Conservation (phyloP, 2,113 vertebrate species). For the Pygoscelis antarcticus region DNA sequence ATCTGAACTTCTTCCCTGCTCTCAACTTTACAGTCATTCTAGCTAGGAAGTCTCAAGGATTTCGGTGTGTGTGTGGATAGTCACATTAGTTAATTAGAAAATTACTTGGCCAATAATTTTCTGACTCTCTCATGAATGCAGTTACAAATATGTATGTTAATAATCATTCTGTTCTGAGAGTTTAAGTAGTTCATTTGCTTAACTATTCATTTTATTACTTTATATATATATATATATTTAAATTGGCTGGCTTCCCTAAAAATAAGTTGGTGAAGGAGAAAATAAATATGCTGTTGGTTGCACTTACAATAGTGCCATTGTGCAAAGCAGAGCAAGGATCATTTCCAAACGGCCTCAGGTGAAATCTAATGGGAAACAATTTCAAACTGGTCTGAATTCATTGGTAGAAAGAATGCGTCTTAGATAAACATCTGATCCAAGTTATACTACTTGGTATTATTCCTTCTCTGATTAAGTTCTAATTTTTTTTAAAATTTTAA, state of each 20-base stretch:
- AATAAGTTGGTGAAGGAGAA: conserved; percentile 66
- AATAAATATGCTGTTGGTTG: conserved; percentile 73
- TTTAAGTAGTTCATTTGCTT: conserved; percentile 47
- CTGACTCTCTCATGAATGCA: neutral
- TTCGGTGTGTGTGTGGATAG: neutral
- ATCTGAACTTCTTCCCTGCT: neutral
- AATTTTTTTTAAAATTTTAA: conserved; percentile 65
- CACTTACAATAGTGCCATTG: conserved; percentile 74
- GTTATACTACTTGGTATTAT: conserved; percentile 69
- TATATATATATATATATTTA: neutral
- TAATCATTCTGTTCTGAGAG: neutral
- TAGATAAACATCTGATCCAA: conserved; percentile 80
- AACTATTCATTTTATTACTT: conserved; percentile 56
- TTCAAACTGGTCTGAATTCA: conserved; percentile 73
- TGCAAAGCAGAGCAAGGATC: conserved; percentile 71
- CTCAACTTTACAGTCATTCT: neutral
- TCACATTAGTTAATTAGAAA: neutral
- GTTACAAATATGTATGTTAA: neutral
- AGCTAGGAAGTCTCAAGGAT: neutral
- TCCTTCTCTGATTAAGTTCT: conserved; percentile 73
- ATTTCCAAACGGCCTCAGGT: conserved; percentile 77
- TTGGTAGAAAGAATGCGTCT: conserved; percentile 71
- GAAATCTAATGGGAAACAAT: conserved; percentile 79
- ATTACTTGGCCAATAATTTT: neutral
- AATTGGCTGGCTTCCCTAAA: conserved; percentile 63